Evolutionary conservation across 2,797 vertebrate genomes (phyloP).

Genomic region (Megaceryle alcyon): DNA sequence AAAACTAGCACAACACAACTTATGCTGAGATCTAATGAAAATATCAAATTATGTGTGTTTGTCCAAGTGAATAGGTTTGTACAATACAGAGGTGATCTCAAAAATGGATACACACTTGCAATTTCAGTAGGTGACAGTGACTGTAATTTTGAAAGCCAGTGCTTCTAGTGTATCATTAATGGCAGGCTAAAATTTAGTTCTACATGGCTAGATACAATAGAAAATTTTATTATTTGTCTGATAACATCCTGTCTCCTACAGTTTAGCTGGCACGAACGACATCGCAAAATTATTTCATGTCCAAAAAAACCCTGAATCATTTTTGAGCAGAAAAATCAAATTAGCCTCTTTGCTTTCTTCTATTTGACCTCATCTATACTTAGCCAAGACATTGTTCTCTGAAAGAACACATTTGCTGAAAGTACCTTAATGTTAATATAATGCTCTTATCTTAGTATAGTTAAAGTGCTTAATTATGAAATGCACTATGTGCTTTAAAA

Average conservation of each 20-base stretch:
- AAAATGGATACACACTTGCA: not conserved
- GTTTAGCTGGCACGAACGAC: not conserved
- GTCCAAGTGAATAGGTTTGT: not conserved
- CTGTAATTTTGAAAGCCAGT: not conserved
- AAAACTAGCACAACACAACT: not conserved
- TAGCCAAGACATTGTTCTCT: not conserved
- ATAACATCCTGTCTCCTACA: not conserved
- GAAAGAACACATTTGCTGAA: not conserved
- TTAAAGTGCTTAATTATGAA: not conserved
- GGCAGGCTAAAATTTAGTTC: not conserved
- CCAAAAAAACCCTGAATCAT: not conserved
- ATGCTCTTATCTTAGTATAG: not conserved
- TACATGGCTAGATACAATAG: not conserved
- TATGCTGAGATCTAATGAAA: not conserved
- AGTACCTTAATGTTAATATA: not conserved
- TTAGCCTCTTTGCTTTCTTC: slow-evolving; percentile 4
- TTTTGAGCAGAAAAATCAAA: slow-evolving; percentile 7
- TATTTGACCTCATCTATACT: not conserved
- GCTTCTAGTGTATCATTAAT: not conserved
- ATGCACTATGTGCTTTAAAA: not conserved
- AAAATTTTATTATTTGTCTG: slow-evolving; percentile 14
- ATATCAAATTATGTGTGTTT: not conserved
- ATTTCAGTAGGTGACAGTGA: not conserved
- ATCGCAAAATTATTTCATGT: not conserved
- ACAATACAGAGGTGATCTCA: not conserved